Percentiles rank a stretch among this genome's conserved stretches.
phyloP scores from a whole-genome alignment of 2,113 vertebrate genomes.

The Notothenia coriiceps region DNA sequence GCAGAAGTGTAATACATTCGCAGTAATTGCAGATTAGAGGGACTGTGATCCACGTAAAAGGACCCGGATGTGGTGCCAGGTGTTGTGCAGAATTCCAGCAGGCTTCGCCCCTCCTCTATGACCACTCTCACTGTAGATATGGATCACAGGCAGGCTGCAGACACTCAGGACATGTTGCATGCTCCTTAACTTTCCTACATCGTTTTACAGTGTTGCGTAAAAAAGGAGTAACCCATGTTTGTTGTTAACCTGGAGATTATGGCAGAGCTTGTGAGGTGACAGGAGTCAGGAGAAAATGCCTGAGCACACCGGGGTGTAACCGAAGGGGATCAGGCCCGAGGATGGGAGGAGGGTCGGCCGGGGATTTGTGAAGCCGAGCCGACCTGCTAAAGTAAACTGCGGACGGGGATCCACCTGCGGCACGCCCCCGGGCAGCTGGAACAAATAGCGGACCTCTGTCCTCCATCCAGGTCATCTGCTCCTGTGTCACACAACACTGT shows the following conservation, averaged over 20 bases:
- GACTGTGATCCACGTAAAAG: slow-evolving; percentile 40
- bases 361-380: slow-evolving; percentile 48
- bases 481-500: neutral
- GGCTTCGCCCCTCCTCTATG: slow-evolving; percentile 67
- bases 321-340: slow-evolving; percentile 46
- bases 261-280: slow-evolving; percentile 8
- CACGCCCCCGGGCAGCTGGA: slow-evolving; percentile 74
- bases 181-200: neutral
- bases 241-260: slow-evolving; percentile 31
- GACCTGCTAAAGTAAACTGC: slow-evolving; percentile 46
- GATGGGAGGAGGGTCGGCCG: slow-evolving; percentile 51
- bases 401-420: slow-evolving; percentile 47
- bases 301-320: slow-evolving; percentile 60
- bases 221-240: neutral
- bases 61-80: slow-evolving; percentile 19
- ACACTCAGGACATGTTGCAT: neutral
- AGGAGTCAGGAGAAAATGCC: slow-evolving; percentile 16
- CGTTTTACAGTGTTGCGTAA: neutral
- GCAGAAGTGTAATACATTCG: neutral
- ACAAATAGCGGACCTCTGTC: slow-evolving; percentile 71
- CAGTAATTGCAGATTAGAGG: slow-evolving; percentile 9
- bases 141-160: neutral
- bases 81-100: slow-evolving; percentile 39
- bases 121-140: slow-evolving; percentile 65
- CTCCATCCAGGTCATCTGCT: slow-evolving; percentile 17